Evolutionary conservation across 2,888 invertebrate species (phyloP), one percentile per base, ranked within the genome.

Genomic region (Cheilosia urbana): DNA sequence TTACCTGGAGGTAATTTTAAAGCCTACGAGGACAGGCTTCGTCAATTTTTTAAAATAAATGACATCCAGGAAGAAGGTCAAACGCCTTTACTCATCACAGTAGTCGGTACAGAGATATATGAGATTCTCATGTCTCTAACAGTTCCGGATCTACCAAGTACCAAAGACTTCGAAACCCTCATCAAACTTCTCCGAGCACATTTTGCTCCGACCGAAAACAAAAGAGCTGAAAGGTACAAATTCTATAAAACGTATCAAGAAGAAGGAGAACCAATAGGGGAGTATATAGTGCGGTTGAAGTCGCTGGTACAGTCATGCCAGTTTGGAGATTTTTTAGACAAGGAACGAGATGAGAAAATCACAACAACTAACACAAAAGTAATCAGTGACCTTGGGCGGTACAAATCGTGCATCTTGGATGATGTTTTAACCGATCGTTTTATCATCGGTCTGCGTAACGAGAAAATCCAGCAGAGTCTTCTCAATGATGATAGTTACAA

Each of bases 121-220:
- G 5, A 27, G 6, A 4, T 27, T 27, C 27, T 27, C 6, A 6
- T 27, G 27, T 27, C 27, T 27, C 27, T 27, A 27, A 27, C 27
- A 27, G 27, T 27, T 4, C 27, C 27, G 5, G 6, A 6, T 27
- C 27, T 27, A 1, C 27, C 6, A 27, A 27, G 27, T 4, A 27
- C 0, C 27, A 27, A 27, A 5, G 27, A 27, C 42, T n/a, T n/a
- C n/a, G 42, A n/a, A n/a, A n/a, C n/a, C 4, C 6, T 42, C 19
- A 73, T 63, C 30, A 73, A 40, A n/a, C 42, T 68, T 34, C 49
- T 79, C 17, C 53, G 57, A 7, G 21, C 45, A 30, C 78, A 79
- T 72, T 79, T 79, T 60, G 69, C 72, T 75, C 71, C 75, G 37
- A 57, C 71, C 60, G 88, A 89, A 88, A 91, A 79, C 17, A 71